Evolutionary conservation across 2,888 invertebrate species (phyloP), one percentile per base, ranked within the genome.

Genomic region (Helicoverpa assulta): DNA sequence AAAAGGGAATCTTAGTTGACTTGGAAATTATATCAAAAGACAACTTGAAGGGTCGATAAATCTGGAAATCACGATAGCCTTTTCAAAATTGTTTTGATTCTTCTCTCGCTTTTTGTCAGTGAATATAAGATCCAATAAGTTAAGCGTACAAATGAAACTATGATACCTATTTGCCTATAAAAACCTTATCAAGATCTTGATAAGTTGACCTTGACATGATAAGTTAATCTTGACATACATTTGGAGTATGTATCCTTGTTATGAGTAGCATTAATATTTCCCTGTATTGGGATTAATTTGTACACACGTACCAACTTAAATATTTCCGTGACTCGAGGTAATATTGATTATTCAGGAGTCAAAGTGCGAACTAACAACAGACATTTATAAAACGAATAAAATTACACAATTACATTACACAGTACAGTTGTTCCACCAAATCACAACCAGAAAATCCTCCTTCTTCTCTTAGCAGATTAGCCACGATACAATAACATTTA

Each of bases 1-100:
- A 56, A 66, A 69, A 70, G 29, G 29, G 55, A 60, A 67, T 67
- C 56, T 70, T 57, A 60, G 56, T 53, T 70, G 50, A 50, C 63
- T 64, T 64, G 43, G 62, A 14, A 51, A 43, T 21, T 58, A 47
- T 18, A 29, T 73, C 59, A 73, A 67, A 73, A 53, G 70, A 40
- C 47, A 53, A 73, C 18, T 60, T 60, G 14, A 29, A 14, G 16
- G 37, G 51, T 26, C 47, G 4, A 43, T 73, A 53, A 47, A 47
- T 59, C 43, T 57, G 18, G 5, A 21, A 73, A 67, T 19, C 12
- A 50, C 10, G 5, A 67, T 60, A 47, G 59, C 12, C 12, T 47
- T 72, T 47, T 47, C 55, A 29, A 29, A 8, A 50, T 6, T 71
- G 7, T 40, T 3, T 50, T 0, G 10, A 47, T 47, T 33, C 33